Evolutionary conservation across 2,888 invertebrate genomes (phyloP), one percentile per base, ranked within the genome.

Genomic region (Rhagonycha fulva): DNA sequence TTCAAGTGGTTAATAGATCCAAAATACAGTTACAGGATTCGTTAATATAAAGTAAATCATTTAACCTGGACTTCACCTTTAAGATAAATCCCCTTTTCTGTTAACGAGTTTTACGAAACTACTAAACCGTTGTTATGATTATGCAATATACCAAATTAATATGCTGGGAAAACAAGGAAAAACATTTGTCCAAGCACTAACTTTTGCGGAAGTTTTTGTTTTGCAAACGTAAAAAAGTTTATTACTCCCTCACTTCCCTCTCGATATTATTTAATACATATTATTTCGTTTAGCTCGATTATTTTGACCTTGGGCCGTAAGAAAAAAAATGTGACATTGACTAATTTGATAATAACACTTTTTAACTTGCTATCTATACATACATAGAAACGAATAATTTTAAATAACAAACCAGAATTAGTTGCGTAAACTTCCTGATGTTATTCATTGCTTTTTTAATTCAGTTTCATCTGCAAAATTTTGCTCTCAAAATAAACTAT

Each of bases 341-440:
- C 63, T 66, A 66, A 66, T 66, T 66, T 66, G 63, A 66, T 66
- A 66, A 66, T 66, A 66, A 66, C 26, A 66, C n/a, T 24, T 66
- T 23, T n/a, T 19, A 66, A 66, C 63, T 66, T 24, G 19, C 23
- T 24, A 63, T 63, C 63, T 63, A 62, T 23, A 62, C 23, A 63
- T 24, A 24, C 24, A 26, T n/a, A n/a, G n/a, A n/a, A 66, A 66
- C 23, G 24, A 66, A 66, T 62, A 66, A 24, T n/a, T 24, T 66
- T 66, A 47, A 47, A 47, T 47, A 47, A 47, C 32, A 47, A 47
- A 47, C 47, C 47, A 47, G 47, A 47, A 47, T 47, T 47, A n/a
- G n/a, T 47, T 47, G 47, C n/a, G 9, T 47, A 47, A 47, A 47
- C 47, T 47, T 47, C 47, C 47, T 47, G 47, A 47, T 47, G n/a